Conservation (phyloP, 2,113 vertebrate species). For the Loxodonta africana region DNA sequence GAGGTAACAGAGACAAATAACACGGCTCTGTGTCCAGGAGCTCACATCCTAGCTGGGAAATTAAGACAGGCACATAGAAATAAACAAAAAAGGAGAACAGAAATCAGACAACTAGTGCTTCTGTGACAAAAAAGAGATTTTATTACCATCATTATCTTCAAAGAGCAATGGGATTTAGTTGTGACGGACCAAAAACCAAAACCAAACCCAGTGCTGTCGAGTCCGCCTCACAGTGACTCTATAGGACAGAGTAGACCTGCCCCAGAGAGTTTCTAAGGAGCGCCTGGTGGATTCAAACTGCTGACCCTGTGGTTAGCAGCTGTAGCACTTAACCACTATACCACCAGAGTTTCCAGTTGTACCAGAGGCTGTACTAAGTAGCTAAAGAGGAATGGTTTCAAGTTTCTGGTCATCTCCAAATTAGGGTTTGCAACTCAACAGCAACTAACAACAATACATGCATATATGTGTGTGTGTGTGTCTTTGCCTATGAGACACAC, state of each 20-base stretch:
- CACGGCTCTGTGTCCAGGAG: background rate
- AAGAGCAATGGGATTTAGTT: background rate
- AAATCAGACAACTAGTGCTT: background rate
- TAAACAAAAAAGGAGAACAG: background rate
- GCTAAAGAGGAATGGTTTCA: background rate
- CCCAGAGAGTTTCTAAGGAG: too few species aligned
- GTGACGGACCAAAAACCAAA: too few species aligned
- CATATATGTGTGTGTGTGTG: fast-evolving
- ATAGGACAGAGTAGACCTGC: too few species aligned
- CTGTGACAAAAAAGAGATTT: background rate
- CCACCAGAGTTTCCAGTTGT: too few species aligned
- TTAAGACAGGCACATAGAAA: fast-evolving
- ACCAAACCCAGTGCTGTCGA: too few species aligned
- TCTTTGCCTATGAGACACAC: background rate
- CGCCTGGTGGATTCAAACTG: too few species aligned
- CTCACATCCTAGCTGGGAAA: too few species aligned
- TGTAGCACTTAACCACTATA: too few species aligned
- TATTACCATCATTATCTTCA: background rate
- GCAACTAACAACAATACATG: too few species aligned
- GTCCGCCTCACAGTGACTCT: too few species aligned
- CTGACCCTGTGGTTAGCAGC: too few species aligned
- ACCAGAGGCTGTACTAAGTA: background rate
- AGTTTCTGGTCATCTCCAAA: background rate
- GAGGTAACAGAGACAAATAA: background rate
- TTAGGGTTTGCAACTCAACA: background rate